Evolutionary conservation across 2,888 invertebrate species (phyloP).

Genomic region (Hemicrepidius hirtus): DNA sequence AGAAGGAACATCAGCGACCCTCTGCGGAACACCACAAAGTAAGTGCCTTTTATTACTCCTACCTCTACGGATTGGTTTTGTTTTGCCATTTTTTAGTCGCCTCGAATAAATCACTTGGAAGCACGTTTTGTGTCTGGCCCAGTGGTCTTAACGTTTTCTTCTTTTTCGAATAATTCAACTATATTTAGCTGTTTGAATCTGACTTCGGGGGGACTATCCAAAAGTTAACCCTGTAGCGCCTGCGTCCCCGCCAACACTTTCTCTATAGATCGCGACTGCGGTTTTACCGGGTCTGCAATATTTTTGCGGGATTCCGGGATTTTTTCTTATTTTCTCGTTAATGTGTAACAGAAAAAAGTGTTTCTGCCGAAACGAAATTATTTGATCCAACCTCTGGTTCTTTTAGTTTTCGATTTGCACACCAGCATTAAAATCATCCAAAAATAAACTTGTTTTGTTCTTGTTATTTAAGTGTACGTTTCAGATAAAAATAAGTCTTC

Average conservation of each 20-base stretch:
- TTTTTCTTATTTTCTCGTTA: conserved; percentile 9
- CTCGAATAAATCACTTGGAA: conserved; percentile 31
- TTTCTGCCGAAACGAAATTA: not conserved
- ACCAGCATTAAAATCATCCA: not conserved
- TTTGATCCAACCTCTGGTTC: too few relatives aligned
- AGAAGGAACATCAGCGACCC: conserved; percentile 88
- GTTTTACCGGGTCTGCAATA: conserved; percentile 31
- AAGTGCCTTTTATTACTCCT: conserved; percentile 68
- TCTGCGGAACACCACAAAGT: conserved; percentile 83
- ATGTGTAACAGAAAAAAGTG: not conserved
- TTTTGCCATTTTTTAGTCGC: not conserved
- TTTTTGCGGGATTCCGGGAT: conserved; percentile 25
- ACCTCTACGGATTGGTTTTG: not conserved
- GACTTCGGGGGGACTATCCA: conserved; percentile 39
- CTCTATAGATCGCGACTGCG: conserved; percentile 37
- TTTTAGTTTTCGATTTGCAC: not conserved
- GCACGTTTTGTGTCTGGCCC: conserved; percentile 26
- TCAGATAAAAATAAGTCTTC: too few relatives aligned
- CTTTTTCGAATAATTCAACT: conserved; percentile 38
- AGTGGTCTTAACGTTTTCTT: conserved; percentile 5
- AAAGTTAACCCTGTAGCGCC: conserved; percentile 46
- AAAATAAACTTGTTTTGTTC: not conserved
- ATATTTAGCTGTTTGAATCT: conserved; percentile 45
- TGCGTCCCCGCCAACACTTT: conserved; percentile 39
- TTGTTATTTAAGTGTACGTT: not conserved